These are phyloP conservation scores for Ornithoptera priamus DNA, from an alignment of 2,888 invertebrate genomes.

Conservation along the genomic window DNA sequence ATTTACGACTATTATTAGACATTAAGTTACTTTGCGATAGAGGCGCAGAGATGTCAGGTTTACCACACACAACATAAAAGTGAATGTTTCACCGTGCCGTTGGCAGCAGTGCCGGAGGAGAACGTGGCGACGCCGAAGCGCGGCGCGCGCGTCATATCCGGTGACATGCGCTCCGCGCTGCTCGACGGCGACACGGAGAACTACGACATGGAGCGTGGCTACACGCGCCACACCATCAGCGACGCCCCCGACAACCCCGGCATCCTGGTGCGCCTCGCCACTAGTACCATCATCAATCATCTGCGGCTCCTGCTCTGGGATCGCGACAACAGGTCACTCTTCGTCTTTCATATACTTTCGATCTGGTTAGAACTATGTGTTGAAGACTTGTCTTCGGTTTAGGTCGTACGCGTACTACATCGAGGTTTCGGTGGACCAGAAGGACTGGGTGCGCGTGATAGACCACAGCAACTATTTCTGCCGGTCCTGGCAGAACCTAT, in stretches of 20 bases:
- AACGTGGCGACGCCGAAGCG: conserved; percentile 92
- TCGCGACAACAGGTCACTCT: conserved; percentile 85
- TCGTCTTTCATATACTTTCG: no score
- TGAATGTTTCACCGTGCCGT: background rate
- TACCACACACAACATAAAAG: no score
- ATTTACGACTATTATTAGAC: no score
- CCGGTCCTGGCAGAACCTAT: conserved; percentile 97
- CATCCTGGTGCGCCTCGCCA: conserved; percentile 91
- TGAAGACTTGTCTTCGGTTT: conserved; percentile 15
- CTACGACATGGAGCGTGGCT: conserved; percentile 96
- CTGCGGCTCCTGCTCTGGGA: conserved; percentile 97
- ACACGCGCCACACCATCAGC: conserved; percentile 92
- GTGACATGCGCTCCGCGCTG: conserved; percentile 93
- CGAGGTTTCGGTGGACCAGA: conserved; percentile 96
- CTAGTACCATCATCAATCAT: conserved; percentile 95
- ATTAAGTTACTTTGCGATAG: no score
- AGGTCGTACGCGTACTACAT: conserved; percentile 94
- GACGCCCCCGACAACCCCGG: conserved; percentile 85
- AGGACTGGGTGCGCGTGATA: conserved; percentile 95
- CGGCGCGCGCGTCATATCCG: conserved; percentile 92
- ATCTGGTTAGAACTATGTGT: no score
- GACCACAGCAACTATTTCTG: conserved; percentile 96
- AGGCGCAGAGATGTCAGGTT: no score
- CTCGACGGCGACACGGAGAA: conserved; percentile 92
- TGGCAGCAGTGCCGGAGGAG: conserved; percentile 87